Conservation (phyloP, 1,140 invertebrate genomes). For the Drosophila sechellia region DNA sequence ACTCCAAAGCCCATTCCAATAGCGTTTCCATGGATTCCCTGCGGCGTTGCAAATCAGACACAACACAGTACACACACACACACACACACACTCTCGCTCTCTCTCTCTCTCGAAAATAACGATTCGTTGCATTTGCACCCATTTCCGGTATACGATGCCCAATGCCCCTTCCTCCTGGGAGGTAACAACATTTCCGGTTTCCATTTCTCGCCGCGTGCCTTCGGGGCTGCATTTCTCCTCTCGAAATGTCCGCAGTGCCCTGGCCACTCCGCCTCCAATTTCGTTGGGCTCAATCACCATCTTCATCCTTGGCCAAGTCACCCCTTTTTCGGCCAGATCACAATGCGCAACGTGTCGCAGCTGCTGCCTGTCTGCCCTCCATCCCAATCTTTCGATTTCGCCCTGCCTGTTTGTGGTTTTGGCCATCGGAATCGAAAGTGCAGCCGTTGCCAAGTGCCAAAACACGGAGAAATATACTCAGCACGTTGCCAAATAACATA, state of each 20-base stretch:
- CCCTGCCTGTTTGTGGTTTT: slow-evolving; percentile 49
- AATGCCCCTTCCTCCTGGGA: background rate
- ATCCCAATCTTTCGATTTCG: background rate
- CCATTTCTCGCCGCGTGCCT: slow-evolving; percentile 73
- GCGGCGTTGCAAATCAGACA: slow-evolving; percentile 52
- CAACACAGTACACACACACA: slow-evolving; percentile 9
- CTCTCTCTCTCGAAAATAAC: slow-evolving; percentile 10
- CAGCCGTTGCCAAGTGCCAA: slow-evolving; percentile 28
- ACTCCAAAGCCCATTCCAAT: background rate
- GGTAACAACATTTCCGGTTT: slow-evolving; percentile 79
- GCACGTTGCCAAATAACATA: no score
- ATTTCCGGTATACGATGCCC: slow-evolving; percentile 51
- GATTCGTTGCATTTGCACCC: slow-evolving; percentile 73
- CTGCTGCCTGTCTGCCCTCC: slow-evolving; percentile 42
- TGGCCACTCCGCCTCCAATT: slow-evolving; percentile 2
- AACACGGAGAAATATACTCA: slow-evolving; percentile 1
- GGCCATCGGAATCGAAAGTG: slow-evolving; percentile 65
- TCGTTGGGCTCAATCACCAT: slow-evolving; percentile 27
- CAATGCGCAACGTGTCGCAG: slow-evolving; percentile 65
- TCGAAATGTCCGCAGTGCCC: slow-evolving; percentile 67
- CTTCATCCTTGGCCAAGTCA: slow-evolving; percentile 16
- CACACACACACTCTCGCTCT: no score
- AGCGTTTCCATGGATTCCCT: slow-evolving; percentile 30
- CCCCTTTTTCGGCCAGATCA: slow-evolving; percentile 31
- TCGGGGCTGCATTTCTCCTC: slow-evolving; percentile 45